Evolutionary conservation across 2,797 vertebrate species (phyloP).

Genomic region (Typhlichthys eigenmanni): DNA sequence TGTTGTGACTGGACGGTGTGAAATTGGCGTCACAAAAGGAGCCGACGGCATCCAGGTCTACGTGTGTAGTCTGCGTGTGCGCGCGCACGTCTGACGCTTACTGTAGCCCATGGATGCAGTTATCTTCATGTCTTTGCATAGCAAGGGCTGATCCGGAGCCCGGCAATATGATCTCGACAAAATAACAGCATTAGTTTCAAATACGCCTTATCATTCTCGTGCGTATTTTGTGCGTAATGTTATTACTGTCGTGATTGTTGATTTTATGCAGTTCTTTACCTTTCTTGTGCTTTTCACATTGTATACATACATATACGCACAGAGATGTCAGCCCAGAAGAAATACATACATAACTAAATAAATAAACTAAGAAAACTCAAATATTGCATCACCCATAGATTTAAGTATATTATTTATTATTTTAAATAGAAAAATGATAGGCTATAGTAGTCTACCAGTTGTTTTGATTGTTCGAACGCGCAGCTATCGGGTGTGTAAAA

Average conservation of each 20-base stretch:
- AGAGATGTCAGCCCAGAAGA: no score
- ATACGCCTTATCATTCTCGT: background rate
- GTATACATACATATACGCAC: no score
- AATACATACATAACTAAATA: no score
- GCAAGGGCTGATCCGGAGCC: background rate
- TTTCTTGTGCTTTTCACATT: no score
- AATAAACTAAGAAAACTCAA: background rate
- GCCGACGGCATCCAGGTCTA: background rate
- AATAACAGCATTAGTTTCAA: background rate
- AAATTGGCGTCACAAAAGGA: conserved; percentile 23
- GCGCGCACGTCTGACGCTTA: background rate
- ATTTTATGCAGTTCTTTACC: no score
- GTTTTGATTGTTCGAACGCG: conserved; percentile 19
- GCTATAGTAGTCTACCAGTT: no score
- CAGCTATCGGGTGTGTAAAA: conserved; percentile 31
- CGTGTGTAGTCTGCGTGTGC: conserved; percentile 4
- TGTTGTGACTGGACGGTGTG: conserved; percentile 28
- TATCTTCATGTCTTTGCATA: background rate
- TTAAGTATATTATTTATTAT: background rate
- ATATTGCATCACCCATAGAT: background rate
- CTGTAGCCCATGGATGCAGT: background rate
- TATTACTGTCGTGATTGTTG: no score
- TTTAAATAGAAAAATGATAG: background rate
- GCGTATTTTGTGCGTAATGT: conserved; percentile 1
- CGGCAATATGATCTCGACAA: background rate